A percentile compares a stretch with the other conserved stretches of the same genome.
These are phyloP conservation scores for Chrysolina americana DNA, from an alignment of 2,888 invertebrate genomes.

Conservation along the genomic window DNA sequence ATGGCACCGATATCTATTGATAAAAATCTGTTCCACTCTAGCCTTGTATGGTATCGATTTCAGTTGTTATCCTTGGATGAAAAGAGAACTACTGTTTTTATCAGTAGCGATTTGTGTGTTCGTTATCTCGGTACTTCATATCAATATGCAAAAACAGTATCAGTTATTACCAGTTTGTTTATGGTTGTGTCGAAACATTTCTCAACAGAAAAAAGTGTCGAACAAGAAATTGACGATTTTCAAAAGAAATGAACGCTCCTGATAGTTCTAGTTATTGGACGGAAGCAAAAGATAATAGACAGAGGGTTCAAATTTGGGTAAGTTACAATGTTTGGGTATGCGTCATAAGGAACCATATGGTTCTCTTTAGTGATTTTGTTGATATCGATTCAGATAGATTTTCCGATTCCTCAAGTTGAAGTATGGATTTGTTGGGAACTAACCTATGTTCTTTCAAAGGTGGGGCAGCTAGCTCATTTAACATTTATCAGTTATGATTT, in stretches of 20 bases:
- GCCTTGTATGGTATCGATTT: too few relatives aligned
- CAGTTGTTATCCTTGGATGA: too few relatives aligned
- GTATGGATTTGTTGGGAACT: too few relatives aligned
- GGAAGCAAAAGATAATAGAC: not conserved
- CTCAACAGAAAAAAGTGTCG: not conserved
- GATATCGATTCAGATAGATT: too few relatives aligned
- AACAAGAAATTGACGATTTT: not conserved
- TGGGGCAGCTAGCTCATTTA: too few relatives aligned
- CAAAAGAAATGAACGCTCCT: not conserved
- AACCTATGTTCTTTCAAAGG: too few relatives aligned
- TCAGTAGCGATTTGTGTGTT: not conserved
- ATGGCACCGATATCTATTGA: too few relatives aligned
- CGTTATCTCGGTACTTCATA: not conserved
- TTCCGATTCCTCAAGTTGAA: too few relatives aligned
- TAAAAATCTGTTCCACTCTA: too few relatives aligned
- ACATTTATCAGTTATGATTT: too few relatives aligned
- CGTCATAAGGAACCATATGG: not conserved
- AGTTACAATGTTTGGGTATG: not conserved
- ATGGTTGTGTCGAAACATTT: not conserved
- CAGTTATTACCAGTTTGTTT: not conserved
- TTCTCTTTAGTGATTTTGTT: too few relatives aligned
- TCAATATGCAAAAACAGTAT: not conserved
- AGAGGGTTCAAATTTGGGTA: constrained; percentile 3
- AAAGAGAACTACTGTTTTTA: not conserved
- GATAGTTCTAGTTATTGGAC: not conserved